Base-by-base conservation (phyloP, 2,888 invertebrate genomes). In the Leptinotarsa peninsularis region DNA sequence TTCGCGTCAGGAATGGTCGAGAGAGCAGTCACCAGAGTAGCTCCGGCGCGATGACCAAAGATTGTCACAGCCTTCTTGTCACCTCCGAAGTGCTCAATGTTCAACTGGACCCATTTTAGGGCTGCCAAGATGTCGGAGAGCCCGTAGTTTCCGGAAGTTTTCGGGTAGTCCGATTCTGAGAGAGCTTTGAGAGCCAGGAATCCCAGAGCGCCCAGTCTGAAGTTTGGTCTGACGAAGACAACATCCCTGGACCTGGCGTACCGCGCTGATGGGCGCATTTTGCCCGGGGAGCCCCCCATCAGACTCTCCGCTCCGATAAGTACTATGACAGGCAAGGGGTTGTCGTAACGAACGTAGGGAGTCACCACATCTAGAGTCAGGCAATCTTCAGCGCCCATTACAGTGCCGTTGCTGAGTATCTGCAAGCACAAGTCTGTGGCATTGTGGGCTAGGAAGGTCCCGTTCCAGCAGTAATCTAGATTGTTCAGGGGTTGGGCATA, bases 171-270 rank as follows among this genome's bases (percentile, higher is more conserved):
- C 0, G 92, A 90, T 81, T 93, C 91, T 0, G 94, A 92, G 1
- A 96, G 88, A 3, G 92, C 90, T 74, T 94, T 93, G 5, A 93
- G 89, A 0, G 97, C 93, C 68, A 97, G 89, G 86, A 97, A 97
- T 4, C 98, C 98, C 73, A 88, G 78, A 7, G 83, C 86, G 0
- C 88, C 88, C 60, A 88, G 75, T 82, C 97, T 91, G 88, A 96
- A 96, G 85, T 96, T 96, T 4, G 96, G 95, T 78, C 95, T 91
- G 1, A 97, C 96, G 85, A 95, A 95, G 10, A 97, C 93, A 2
- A 95, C 93, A 85, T 96, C 94, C 76, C 94, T 92, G 4, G 93
- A 74, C n/a, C 27, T 91, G 0, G 96, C 93, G 78, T 96, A 92
- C 60, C 93, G 90, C 0, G 95, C 92, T 0, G 95, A 94, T 0